Conservation (phyloP, 1,140 invertebrate genomes). For the Sitodiplosis mosellana region DNA sequence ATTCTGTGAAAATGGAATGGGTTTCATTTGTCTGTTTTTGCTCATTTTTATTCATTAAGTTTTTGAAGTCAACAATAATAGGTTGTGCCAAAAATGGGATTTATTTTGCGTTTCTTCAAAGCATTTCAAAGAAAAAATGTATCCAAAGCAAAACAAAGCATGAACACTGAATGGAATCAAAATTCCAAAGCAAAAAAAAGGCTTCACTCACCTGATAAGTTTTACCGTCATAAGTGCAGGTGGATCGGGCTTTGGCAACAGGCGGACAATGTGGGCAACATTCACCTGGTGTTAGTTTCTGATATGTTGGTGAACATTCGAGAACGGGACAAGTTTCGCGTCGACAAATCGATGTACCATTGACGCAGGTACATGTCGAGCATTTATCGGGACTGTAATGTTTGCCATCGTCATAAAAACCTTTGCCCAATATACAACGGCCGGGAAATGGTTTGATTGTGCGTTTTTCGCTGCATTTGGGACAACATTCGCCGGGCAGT, state of each 20-base stretch:
- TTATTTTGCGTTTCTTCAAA: neutral
- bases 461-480: slow-evolving; percentile 48
- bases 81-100: slow-evolving; percentile 2
- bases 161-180: too few species aligned
- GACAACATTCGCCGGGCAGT: slow-evolving; percentile 63
- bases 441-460: slow-evolving; percentile 19
- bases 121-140: too few species aligned
- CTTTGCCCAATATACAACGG: slow-evolving; percentile 48
- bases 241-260: slow-evolving; percentile 37
- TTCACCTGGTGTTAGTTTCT: slow-evolving; percentile 38
- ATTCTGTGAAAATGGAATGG: slow-evolving; percentile 56
- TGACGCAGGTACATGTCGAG: slow-evolving; percentile 61
- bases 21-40: too few species aligned
- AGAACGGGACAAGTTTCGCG: slow-evolving; percentile 63
- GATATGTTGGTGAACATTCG: slow-evolving; percentile 52
- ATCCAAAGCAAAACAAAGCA: too few species aligned
- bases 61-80: too few species aligned
- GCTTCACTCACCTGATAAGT: slow-evolving; percentile 41
- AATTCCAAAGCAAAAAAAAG: too few species aligned
- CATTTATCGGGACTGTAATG: slow-evolving; percentile 54
- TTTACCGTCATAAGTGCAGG: slow-evolving; percentile 41
- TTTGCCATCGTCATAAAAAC: slow-evolving; percentile 30
- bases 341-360: slow-evolving; percentile 57
- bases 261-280: slow-evolving; percentile 60
- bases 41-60: too few species aligned